Base-by-base conservation (phyloP, 23 tunicate species). In the Diplosoma virens region DNA sequence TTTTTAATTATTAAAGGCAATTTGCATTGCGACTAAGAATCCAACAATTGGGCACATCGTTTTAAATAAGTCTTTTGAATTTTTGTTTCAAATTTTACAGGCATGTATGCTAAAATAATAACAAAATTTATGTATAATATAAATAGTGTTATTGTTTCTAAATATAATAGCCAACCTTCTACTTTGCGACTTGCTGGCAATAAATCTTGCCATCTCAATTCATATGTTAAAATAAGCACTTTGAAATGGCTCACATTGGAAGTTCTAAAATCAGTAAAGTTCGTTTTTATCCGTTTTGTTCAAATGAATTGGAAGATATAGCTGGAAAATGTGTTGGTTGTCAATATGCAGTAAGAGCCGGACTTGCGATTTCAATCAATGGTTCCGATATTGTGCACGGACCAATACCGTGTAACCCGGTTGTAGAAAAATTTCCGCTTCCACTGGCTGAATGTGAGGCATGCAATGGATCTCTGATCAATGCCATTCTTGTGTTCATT, bases 401-500 rank as follows among this genome's bases (percentile, higher is more conserved):
- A 9, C 64, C 16, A 56, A n/a, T 56, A 21, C 23, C 41, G 28
- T 81, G 86, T 60, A 81, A 81, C 45, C 79, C 86, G 4, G 3
- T 36, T 37, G 61, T 81, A n/a, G 27, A 7, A 4, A 61, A 23
- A 3, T 81, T 23, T 58, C 86, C 86, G 30, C 46, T 81, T 25
- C 79, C 86, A 1, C 46, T 81, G 37, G 58, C 36, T 25, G 59
- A 81, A 26, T 81, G 86, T 72, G 33, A 23, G 2, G 34, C 55
- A 16, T 81, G 86, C 70, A 72, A 71, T 58, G 27, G 37, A 58
- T 1, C 36, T 0, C 22, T 71, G 22, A 50, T 81, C 30, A 47
- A 71, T 46, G 79, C 78, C 26, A 46, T 37, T 23, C 45, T 81
- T 3, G 67, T 63, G 9, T 81, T 52, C 29, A 72, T 81, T 3